phyloP scores from a whole-genome alignment of 2,113 vertebrate species.

The Siphamia tubifer region DNA sequence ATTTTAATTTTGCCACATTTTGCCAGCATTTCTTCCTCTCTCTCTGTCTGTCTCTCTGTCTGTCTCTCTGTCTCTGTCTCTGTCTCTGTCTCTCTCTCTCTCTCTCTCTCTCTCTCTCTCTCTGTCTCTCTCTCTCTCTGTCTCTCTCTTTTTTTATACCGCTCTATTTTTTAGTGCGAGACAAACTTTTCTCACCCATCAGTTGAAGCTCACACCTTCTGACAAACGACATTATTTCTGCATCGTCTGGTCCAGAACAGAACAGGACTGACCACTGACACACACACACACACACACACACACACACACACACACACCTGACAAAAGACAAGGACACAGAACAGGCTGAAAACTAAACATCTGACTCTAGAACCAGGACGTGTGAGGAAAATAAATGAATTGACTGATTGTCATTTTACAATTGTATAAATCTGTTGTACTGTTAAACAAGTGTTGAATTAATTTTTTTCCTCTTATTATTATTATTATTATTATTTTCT shows the following conservation, averaged over 20 bases:
- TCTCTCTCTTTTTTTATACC: neutral
- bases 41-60: too few relatives aligned
- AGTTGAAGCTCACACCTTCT: slow-evolving; percentile 52
- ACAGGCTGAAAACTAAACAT: slow-evolving; percentile 22
- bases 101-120: too few relatives aligned
- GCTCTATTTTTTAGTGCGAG: slow-evolving; percentile 5
- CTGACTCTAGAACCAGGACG: neutral
- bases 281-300: neutral
- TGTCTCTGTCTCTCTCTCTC: neutral
- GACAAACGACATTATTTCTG: slow-evolving; percentile 38
- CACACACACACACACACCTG: neutral
- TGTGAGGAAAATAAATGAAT: too few relatives aligned
- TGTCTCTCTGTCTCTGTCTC: too few relatives aligned
- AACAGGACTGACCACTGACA: neutral
- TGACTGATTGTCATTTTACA: neutral
- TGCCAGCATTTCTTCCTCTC: too few relatives aligned
- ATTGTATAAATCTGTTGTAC: neutral
- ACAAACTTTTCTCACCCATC: slow-evolving; percentile 54
- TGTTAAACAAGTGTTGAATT: too few relatives aligned
- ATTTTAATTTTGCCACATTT: too few relatives aligned
- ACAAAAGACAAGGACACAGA: slow-evolving; percentile 14
- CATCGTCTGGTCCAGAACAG: neutral
- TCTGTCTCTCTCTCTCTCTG: too few relatives aligned
- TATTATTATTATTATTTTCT: too few relatives aligned
- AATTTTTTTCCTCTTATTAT: too few relatives aligned